phyloP scores from a whole-genome alignment of 2,113 vertebrate species.

The Brachyhypopomus gauderio region DNA sequence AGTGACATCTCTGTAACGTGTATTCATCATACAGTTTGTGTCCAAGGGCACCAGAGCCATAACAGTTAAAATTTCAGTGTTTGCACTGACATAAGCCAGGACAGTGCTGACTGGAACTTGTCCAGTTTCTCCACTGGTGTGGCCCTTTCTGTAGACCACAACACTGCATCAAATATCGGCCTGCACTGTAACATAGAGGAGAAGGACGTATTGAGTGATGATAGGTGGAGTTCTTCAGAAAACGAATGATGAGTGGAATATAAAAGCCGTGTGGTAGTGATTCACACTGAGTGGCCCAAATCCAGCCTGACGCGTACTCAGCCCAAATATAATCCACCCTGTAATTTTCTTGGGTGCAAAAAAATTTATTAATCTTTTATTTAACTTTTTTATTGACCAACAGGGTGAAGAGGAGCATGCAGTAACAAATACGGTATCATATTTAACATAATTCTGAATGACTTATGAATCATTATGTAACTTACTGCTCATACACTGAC shows the following conservation, averaged over 20 bases:
- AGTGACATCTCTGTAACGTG: background rate
- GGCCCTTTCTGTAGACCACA: background rate
- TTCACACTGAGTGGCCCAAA: too few relatives aligned
- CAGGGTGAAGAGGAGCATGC: slow-evolving; percentile 71
- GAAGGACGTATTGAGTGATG: too few relatives aligned
- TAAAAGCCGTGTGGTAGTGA: too few relatives aligned
- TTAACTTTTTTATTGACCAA: slow-evolving; percentile 29
- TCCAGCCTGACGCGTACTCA: too few relatives aligned
- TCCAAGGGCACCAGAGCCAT: too few relatives aligned
- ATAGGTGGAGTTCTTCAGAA: too few relatives aligned
- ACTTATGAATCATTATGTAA: background rate
- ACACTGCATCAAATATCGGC: background rate
- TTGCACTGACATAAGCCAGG: background rate
- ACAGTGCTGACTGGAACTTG: background rate
- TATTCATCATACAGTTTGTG: background rate
- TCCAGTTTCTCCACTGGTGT: background rate
- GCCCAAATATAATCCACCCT: too few relatives aligned
- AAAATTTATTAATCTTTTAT: background rate
- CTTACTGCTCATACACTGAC: too few relatives aligned
- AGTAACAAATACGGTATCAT: slow-evolving; percentile 72
- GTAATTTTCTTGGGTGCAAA: background rate
- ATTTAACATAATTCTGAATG: background rate
- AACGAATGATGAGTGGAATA: too few relatives aligned
- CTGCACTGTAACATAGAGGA: too few relatives aligned
- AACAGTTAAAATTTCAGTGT: too few relatives aligned